phyloP scores from a whole-genome alignment of 1,140 invertebrate genomes.

The Stegodyphus dumicola region DNA sequence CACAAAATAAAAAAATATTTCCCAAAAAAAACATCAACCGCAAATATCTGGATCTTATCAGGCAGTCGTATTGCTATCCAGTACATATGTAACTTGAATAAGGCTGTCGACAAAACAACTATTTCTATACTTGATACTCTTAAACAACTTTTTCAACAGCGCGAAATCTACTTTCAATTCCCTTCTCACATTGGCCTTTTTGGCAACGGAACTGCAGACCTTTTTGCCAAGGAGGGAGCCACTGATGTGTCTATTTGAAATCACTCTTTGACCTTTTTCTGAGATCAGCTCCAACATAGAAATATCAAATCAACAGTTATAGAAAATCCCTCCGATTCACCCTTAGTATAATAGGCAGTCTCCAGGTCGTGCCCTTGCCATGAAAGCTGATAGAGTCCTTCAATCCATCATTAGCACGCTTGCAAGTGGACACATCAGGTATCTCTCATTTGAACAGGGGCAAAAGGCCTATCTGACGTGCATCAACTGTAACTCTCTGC shows the following conservation, averaged over 20 bases:
- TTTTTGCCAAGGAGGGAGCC: not conserved
- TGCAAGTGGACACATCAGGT: not conserved
- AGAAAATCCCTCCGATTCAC: not conserved
- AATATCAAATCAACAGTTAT: not conserved
- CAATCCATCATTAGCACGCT: not conserved
- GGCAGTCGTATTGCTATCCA: too few species aligned
- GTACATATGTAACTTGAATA: too few species aligned
- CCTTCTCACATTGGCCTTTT: too few species aligned
- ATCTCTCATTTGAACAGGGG: not conserved
- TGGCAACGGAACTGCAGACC: not conserved
- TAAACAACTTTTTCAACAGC: too few species aligned
- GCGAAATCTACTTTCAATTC: too few species aligned
- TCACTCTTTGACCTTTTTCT: not conserved
- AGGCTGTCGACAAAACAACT: too few species aligned
- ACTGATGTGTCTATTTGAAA: not conserved
- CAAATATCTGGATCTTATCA: too few species aligned
- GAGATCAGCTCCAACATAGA: not conserved
- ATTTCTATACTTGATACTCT: too few species aligned
- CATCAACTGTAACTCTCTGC: too few species aligned
- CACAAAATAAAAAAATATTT: too few species aligned
- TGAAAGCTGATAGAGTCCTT: not conserved
- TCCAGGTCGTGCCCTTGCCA: not conserved
- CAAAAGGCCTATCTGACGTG: too few species aligned
- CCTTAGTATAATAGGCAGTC: not conserved
- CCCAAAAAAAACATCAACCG: too few species aligned